These are phyloP conservation scores for Reticulitermes lucifugus DNA, from an alignment of 2,888 invertebrate species.

Conservation along the genomic window DNA sequence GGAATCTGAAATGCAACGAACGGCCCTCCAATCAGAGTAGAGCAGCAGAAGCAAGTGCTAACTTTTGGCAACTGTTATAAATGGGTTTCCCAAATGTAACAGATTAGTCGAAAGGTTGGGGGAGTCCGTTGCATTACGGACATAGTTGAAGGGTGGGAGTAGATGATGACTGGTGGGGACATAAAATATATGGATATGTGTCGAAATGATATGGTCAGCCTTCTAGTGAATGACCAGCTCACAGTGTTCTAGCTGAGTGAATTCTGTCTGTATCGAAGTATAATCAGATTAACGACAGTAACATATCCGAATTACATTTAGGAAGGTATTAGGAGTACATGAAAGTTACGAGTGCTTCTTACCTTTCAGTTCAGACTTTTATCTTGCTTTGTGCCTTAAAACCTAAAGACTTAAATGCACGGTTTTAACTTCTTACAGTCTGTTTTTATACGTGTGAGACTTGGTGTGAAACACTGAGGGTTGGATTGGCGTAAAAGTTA, in stretches of 20 bases:
- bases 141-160: not conserved
- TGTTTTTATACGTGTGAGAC: too few relatives aligned
- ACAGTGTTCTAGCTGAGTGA: not conserved
- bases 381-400: too few relatives aligned
- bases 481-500: too few relatives aligned
- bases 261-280: not conserved
- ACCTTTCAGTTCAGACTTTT: too few relatives aligned
- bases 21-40: not conserved
- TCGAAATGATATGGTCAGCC: constrained; percentile 5
- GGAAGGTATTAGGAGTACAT: too few relatives aligned
- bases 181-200: constrained; percentile 5
- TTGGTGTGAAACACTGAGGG: too few relatives aligned
- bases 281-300: too few relatives aligned
- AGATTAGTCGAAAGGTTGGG: not conserved
- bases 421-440: too few relatives aligned
- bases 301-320: too few relatives aligned
- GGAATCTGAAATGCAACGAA: constrained; percentile 14
- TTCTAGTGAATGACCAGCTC: not conserved
- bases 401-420: too few relatives aligned
- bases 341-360: too few relatives aligned
- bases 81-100: constrained; percentile 33
- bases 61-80: constrained; percentile 28
- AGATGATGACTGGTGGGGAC: not conserved
- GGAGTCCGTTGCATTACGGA: not conserved
- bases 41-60: constrained; percentile 3